Base-by-base conservation (phyloP, 2,888 invertebrate species). In the Melinaea menophilus region DNA sequence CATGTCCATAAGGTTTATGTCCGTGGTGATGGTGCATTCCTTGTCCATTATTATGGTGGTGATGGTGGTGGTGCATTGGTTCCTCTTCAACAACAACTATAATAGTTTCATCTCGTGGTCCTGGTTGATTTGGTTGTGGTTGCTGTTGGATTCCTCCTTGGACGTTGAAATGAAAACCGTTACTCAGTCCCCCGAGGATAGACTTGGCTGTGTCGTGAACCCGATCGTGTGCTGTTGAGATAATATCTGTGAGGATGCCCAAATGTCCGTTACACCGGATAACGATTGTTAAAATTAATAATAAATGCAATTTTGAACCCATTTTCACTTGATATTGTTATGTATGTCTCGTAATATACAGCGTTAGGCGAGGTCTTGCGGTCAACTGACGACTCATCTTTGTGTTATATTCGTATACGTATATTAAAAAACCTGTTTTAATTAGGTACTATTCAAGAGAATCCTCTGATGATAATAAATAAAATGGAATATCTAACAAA, bases 131-230 rank as follows among this genome's bases (percentile, higher is more conserved):
- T 48, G 71, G 73, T 57, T 65, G 67, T 37, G 59, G 70, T 37
- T 64, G 64, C 51, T 72, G 72, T 2, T 64, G 64, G 9, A 73
- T n/a, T 35, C 78, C 75, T 4, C 73, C 76, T 41, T 71, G 75
- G 4, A 79, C 56, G 55, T 79, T 78, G 3, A 79, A 47, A 41
- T 76, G 69, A 0, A 80, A 58, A 33, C 78, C 79, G 2, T 78
- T 71, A 12, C 75, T 56, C 1, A 80, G 55, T 2, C 83, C 81
- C 33, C 81, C 82, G 1, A 86, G 65, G 22, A 86, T 68, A 3
- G 78, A 62, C 2, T 77, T 77, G 34, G 85, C 83, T 1, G 77
- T 75, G 4, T 77, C 73, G 34, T 83, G 80, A 31, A 83, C 75
- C 60, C 71, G 37, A 3, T 57, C 13, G 35, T 63, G 63, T 33